Base-by-base conservation (phyloP, 2,797 vertebrate species). In the Limnodromus scolopaceus region DNA sequence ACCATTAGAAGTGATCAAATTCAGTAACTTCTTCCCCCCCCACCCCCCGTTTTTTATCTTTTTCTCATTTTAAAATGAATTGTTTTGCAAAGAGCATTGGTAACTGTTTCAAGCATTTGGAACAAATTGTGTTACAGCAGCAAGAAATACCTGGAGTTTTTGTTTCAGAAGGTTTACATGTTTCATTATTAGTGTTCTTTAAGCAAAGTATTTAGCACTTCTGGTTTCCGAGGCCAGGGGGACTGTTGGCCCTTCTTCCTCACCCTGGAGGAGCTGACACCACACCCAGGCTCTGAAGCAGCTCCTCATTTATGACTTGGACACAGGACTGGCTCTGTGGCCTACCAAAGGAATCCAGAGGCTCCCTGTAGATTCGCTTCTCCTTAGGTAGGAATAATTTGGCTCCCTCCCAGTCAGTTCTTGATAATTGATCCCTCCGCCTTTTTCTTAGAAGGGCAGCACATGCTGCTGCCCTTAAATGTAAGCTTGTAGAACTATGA, bases 261-360 rank as follows among this genome's bases (percentile, higher is more conserved):
- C 38, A 24, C 75, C 58, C 95, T 82, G 79, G 79, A 95, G 92
- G 90, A 96, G 85, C 61, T 96, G 93, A 95, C 74, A 94, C 68
- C 93, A 85, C 18, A 15, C 87, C 95, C 93, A 72, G 93, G 92
- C 84, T 77, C 79, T 91, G 93, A 84, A 94, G 79, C 79, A 72
- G 43, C 54, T 68, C 30, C 30, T 95, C 36, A 85, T 94, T 95
- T 95, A 92, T 96, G 69, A 66, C 85, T 94, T 89, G 90, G 68
- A 79, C 38, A 6, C 46, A 45, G 91, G 82, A 72, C 70, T 82
- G 8, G 9, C 57, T 76, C 75, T 79, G 88, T 94, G 78, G 71
- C 87, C 82, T 94, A 70, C 79, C 46, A 23, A 5, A 74, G 51
- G 71, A 92, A 80, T 87, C 71, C 36, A 39, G 93, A 87, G 84